Evolutionary conservation across 2,888 invertebrate genomes (phyloP).

Genomic region (Steinernema carpocapsae): DNA sequence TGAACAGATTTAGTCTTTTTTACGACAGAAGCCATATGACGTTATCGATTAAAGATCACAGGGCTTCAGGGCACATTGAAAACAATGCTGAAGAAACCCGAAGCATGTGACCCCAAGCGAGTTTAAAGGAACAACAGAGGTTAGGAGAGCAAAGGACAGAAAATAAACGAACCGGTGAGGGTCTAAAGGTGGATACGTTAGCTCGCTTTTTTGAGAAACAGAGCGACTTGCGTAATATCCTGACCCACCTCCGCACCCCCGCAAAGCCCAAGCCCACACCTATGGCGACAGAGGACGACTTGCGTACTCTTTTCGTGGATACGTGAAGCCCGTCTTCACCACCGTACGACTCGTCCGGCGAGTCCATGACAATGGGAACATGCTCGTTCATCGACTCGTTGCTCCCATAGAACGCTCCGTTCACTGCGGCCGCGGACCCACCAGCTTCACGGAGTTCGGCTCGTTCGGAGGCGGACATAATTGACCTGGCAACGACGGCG

Average conservation of each 20-base stretch:
- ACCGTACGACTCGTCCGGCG: neutral
- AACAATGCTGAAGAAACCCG: neutral
- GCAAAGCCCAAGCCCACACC: conserved; percentile 32
- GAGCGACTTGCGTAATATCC: conserved; percentile 29
- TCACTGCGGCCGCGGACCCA: conserved; percentile 29
- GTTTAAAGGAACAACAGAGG: conserved; percentile 21
- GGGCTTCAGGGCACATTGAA: neutral
- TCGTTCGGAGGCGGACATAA: conserved; percentile 31
- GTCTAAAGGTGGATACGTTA: conserved; percentile 27
- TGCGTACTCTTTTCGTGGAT: conserved; percentile 29
- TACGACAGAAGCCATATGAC: neutral
- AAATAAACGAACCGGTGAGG: conserved; percentile 32
- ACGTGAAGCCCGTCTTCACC: neutral
- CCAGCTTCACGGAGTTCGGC: conserved; percentile 29
- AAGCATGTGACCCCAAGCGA: neutral
- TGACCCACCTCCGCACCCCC: conserved; percentile 31
- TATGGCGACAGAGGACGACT: conserved; percentile 35
- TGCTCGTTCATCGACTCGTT: conserved; percentile 23
- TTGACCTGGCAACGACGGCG: conserved; percentile 30
- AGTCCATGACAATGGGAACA: conserved; percentile 19
- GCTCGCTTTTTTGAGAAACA: conserved; percentile 11
- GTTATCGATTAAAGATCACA: conserved; percentile 4
- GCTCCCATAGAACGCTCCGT: conserved; percentile 32
- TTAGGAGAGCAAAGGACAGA: conserved; percentile 30
- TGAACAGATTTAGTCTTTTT: neutral